phyloP scores from a whole-genome alignment of 2,797 vertebrate species.

The Dendrocincla fuliginosa region DNA sequence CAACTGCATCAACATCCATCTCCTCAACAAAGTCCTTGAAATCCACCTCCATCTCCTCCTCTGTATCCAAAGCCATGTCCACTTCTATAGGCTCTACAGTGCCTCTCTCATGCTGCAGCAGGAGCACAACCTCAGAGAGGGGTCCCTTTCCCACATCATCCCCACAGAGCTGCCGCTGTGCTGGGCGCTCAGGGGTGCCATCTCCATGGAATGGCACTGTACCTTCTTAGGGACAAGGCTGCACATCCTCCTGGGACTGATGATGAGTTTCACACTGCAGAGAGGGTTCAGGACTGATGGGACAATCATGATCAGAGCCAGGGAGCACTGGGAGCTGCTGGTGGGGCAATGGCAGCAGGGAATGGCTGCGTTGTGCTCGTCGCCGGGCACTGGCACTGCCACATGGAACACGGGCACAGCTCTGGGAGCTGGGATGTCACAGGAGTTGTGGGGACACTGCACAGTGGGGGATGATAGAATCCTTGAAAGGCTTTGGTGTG shows the following conservation, averaged over 20 bases:
- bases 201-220: not conserved
- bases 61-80: not conserved
- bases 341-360: too few species aligned
- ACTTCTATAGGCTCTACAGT: rapidly evolving
- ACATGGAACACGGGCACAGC: too few species aligned
- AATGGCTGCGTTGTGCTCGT: too few species aligned
- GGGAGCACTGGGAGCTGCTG: too few species aligned
- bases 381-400: too few species aligned
- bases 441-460: too few species aligned
- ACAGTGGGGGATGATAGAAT: not conserved
- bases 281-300: too few species aligned
- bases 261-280: too few species aligned
- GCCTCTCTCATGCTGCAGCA: not conserved
- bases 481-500: not conserved
- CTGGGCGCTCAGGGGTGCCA: not conserved
- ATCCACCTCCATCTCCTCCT: not conserved
- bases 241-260: not conserved
- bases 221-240: not conserved
- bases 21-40: too few species aligned
- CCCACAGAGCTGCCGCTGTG: not conserved
- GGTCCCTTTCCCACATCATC: not conserved
- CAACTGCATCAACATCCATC: too few species aligned
- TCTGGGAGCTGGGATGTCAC: not conserved
- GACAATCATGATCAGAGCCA: too few species aligned
- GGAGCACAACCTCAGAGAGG: not conserved